Percentiles rank a stretch among this genome's conserved stretches.
phyloP scores from a whole-genome alignment of 2,113 vertebrate species.

The Platichthys stellatus region DNA sequence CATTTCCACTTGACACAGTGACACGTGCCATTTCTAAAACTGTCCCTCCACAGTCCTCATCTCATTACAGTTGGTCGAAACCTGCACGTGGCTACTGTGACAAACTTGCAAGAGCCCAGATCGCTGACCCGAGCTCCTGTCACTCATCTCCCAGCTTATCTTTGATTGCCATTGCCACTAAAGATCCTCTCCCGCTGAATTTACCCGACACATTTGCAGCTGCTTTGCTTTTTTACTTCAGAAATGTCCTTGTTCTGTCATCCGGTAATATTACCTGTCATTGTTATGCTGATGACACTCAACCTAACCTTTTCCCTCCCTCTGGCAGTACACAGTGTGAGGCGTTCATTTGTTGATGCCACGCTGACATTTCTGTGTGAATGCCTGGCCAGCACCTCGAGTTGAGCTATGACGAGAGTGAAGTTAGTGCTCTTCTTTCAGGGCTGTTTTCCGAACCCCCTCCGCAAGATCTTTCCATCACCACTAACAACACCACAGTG shows the following conservation, averaged over 20 bases:
- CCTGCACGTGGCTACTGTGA: conserved; percentile 12
- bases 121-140: conserved; percentile 16
- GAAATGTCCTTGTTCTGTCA: conserved; percentile 54
- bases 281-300: conserved; percentile 58
- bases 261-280: conserved; percentile 47
- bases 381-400: conserved; percentile 48
- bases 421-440: conserved; percentile 39
- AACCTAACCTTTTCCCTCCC: conserved; percentile 54
- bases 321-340: conserved; percentile 42
- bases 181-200: conserved; percentile 19
- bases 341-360: conserved; percentile 58
- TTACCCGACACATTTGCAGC: conserved; percentile 6
- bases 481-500: conserved; percentile 58
- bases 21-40: neutral
- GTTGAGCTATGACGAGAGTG: conserved; percentile 39
- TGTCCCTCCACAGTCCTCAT: neutral
- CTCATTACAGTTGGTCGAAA: conserved; percentile 8
- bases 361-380: conserved; percentile 49
- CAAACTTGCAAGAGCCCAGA: neutral
- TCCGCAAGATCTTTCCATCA: conserved; percentile 56
- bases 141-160: conserved; percentile 28
- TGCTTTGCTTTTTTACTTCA: conserved; percentile 16
- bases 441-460: conserved; percentile 30
- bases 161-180: conserved; percentile 24
- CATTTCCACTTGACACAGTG: conserved; percentile 19